A percentile compares a stretch with the other conserved stretches of the same genome.
Evolutionary conservation across 2,113 vertebrate genomes (phyloP).

Genomic region (Tetrax tetrax): DNA sequence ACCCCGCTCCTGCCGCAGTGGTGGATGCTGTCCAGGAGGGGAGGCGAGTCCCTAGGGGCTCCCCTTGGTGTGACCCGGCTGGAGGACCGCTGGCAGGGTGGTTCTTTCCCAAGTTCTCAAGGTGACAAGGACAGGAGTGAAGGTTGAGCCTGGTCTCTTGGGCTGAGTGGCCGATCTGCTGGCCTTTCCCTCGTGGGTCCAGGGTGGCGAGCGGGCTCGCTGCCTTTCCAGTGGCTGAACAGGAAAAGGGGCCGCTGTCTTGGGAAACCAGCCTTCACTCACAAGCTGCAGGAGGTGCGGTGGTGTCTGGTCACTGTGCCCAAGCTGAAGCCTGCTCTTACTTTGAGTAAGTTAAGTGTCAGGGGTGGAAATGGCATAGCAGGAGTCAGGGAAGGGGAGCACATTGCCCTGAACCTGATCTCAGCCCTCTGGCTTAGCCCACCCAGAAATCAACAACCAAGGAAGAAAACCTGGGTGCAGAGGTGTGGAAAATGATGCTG

Average conservation of each 20-base stretch:
- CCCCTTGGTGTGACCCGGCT: rapidly evolving
- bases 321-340: background rate
- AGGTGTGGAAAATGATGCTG: background rate
- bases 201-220: background rate
- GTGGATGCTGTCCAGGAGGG: background rate
- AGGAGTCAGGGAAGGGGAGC: background rate
- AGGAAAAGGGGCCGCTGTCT: background rate
- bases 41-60: background rate
- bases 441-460: background rate
- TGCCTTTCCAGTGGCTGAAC: background rate
- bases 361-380: background rate
- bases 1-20: rapidly evolving
- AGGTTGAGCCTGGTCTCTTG: background rate
- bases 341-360: background rate
- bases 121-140: background rate
- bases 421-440: background rate
- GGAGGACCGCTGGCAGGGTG: background rate
- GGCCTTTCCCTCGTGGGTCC: background rate
- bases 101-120: background rate
- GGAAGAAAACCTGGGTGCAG: background rate
- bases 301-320: background rate
- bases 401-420: background rate
- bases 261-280: background rate
- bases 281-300: background rate
- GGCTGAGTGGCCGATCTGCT: background rate